Percentiles rank a stretch among this genome's conserved stretches.
phyloP scores from a whole-genome alignment of 2,797 vertebrate genomes.

The Dipus sagitta region DNA sequence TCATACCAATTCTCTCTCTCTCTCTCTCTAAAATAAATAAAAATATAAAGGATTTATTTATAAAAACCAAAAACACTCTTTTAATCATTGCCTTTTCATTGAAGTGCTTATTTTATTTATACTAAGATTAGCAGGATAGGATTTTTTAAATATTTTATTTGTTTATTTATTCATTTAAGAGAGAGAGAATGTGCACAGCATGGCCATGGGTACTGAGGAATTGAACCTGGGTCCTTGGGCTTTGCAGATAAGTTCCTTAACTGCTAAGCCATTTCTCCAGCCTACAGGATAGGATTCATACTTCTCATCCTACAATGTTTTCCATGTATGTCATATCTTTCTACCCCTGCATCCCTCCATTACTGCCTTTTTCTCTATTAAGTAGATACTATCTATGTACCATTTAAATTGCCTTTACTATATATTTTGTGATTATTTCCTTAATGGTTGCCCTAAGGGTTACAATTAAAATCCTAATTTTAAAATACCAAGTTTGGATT shows the following conservation, averaged over 20 bases:
- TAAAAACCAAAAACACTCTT: neutral
- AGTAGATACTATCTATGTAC: neutral
- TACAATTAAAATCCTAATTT: slow-evolving; percentile 16
- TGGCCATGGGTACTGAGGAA: too few relatives aligned
- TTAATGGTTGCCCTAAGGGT: neutral
- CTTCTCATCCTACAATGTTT: neutral
- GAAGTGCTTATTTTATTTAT: neutral
- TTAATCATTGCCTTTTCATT: neutral
- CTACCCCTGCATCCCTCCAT: neutral
- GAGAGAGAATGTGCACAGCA: too few relatives aligned
- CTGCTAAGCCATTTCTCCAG: too few relatives aligned
- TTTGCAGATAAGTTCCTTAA: too few relatives aligned
- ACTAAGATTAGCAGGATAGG: neutral
- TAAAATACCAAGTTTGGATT: neutral
- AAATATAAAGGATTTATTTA: neutral
- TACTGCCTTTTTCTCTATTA: neutral
- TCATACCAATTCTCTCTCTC: too few relatives aligned
- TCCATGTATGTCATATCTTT: neutral
- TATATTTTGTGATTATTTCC: neutral
- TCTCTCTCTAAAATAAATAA: too few relatives aligned
- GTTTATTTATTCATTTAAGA: too few relatives aligned
- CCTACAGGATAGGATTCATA: neutral
- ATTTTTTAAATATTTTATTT: too few relatives aligned
- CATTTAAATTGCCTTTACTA: neutral
- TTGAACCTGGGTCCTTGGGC: too few relatives aligned